Evolutionary conservation across 1,140 invertebrate species (phyloP).

Genomic region (Drosophila rhopaloa): DNA sequence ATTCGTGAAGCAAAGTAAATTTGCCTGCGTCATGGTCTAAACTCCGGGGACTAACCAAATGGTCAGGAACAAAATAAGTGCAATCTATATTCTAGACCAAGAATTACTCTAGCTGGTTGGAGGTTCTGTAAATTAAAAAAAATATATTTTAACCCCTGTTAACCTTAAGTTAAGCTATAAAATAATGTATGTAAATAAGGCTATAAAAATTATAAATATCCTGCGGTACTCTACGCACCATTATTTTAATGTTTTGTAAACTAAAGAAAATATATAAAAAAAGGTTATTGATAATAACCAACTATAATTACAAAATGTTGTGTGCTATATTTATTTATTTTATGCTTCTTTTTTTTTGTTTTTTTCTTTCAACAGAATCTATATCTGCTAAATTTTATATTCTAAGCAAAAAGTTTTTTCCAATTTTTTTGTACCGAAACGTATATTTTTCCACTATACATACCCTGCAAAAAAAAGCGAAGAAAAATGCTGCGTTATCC

Average conservation of each 20-base stretch:
- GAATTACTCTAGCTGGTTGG: background rate
- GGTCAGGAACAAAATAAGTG: conserved; percentile 9
- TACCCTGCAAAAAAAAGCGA: conserved; percentile 18
- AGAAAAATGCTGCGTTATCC: conserved; percentile 53
- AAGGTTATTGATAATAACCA: no score
- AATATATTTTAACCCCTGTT: no score
- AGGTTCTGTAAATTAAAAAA: no score
- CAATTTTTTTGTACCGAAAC: background rate
- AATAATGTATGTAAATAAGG: no score
- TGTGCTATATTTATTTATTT: no score
- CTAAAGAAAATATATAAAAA: no score
- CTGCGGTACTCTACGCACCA: no score
- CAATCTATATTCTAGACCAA: background rate
- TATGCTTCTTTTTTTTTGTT: no score
- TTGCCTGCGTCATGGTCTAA: conserved; percentile 58
- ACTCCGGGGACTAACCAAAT: conserved; percentile 21
- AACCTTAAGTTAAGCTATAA: no score
- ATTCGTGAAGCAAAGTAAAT: conserved; percentile 65
- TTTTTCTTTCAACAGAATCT: background rate
- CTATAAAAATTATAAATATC: no score
- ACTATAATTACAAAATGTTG: no score
- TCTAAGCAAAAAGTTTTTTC: background rate
- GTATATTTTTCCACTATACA: background rate
- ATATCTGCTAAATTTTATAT: background rate
- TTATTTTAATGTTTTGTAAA: no score